Evolutionary conservation across 2,113 vertebrate genomes (phyloP).

Genomic region (Bubo bubo): DNA sequence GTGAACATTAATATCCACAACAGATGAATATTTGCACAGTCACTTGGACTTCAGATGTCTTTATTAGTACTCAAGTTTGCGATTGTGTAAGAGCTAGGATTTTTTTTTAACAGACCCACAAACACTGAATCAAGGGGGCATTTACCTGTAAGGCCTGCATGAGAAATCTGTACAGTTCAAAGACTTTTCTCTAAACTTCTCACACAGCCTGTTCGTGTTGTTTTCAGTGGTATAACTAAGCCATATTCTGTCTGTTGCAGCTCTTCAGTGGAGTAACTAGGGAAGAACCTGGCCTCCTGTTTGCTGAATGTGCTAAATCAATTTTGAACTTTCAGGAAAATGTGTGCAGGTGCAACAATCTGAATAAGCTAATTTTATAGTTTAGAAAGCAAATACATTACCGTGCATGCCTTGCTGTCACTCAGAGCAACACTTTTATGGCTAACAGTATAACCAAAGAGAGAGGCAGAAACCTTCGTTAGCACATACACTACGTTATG

Average conservation of each 20-base stretch:
- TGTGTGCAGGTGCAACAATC: not conserved
- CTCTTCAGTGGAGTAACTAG: not conserved
- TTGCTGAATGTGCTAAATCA: not conserved
- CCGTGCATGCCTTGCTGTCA: not conserved
- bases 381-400: not conserved
- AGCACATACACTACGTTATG: not conserved
- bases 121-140: not conserved
- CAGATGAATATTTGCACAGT: not conserved
- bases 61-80: not conserved
- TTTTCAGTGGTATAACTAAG: not conserved
- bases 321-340: not conserved
- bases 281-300: not conserved
- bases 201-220: not conserved
- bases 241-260: not conserved
- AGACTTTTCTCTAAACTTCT: not conserved
- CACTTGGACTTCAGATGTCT: not conserved
- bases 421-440: not conserved
- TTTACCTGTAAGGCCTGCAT: not conserved
- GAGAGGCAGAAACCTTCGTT: not conserved
- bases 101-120: not conserved
- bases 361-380: not conserved
- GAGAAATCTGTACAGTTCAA: not conserved
- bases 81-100: not conserved
- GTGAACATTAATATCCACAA: not conserved
- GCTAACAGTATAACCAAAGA: conserved; percentile 10